Conservation (phyloP, 2,888 invertebrate species). For the Arenicola marina region DNA sequence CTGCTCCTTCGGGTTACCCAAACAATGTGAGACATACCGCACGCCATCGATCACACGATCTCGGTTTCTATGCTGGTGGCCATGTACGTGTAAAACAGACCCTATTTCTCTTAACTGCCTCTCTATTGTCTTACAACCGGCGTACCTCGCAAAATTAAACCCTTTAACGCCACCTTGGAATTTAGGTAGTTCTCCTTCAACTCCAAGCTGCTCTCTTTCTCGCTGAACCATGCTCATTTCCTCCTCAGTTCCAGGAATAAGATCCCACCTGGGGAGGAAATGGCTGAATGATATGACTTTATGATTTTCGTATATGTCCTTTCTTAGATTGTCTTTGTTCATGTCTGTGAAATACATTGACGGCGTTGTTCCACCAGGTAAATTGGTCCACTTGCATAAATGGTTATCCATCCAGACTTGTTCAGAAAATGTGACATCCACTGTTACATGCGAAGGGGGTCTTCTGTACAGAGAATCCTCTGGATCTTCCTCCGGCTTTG, state of each 20-base stretch:
- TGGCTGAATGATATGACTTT: conserved; percentile 37
- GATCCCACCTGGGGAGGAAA: conserved; percentile 34
- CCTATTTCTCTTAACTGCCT: conserved; percentile 28
- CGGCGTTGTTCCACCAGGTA: conserved; percentile 12
- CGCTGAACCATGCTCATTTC: conserved; percentile 22
- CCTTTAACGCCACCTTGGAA: conserved; percentile 17
- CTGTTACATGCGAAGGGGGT: conserved; percentile 10
- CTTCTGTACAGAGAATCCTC: conserved; percentile 31
- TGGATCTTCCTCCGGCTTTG: conserved; percentile 37
- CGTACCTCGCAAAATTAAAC: conserved; percentile 38
- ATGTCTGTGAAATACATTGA: conserved; percentile 32
- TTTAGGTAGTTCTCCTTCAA: conserved; percentile 11
- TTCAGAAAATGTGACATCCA: conserved; percentile 11
- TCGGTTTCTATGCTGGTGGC: conserved; percentile 39
- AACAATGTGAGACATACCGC: conserved; percentile 37
- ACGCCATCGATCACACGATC: conserved; percentile 34
- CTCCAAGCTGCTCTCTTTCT: conserved; percentile 23
- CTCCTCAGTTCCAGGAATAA: conserved; percentile 22
- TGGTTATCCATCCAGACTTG: conserved; percentile 40
- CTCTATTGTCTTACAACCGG: conserved; percentile 32
- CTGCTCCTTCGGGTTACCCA: conserved; percentile 31
- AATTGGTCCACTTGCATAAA: conserved; percentile 31
- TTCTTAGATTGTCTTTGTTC: conserved; percentile 20
- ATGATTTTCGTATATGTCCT: conserved; percentile 19
- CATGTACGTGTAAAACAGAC: conserved; percentile 32